Evolutionary conservation across 2,888 invertebrate genomes (phyloP), one percentile per base, ranked within the genome.

Genomic region (Adelphocoris suturalis): DNA sequence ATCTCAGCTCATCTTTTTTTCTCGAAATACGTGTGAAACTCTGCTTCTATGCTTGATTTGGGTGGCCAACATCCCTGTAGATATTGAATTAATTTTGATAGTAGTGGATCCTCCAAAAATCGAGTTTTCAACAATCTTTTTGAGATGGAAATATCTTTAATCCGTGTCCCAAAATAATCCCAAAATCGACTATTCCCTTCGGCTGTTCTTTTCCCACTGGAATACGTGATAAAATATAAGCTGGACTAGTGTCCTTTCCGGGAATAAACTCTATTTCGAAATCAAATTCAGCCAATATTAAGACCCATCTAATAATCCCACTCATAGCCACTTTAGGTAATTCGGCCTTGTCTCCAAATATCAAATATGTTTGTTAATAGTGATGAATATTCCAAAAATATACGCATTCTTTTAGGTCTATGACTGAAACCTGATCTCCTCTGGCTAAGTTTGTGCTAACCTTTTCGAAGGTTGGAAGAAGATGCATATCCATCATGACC

Each of bases 281-380:
- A 27, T 48, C 55, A 23, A 84, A 84, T 19, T 84, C 84, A 23
- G 12, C 27, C 19, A 84, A 23, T 55, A 84, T 84, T 23, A 84
- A 7, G 19, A 27, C 52, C 23, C n/a, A 48, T 12, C 23, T 27
- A 27, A 19, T 55, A 12, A 48, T 12, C 11, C 80, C 9, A 16
- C 37, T n/a, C 27, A 84, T 52, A 3, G 84, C 55, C n/a, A 84
- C 12, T 55, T 52, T 84, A 9, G 84, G 55, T 13, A 55, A 27
- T 23, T 48, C 84, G 2, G 55, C 55, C 13, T 52, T 84, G 4
- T 84, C 55, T 12, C 84, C 84, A 28, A 84, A 84, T 19, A 84
- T 55, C 14, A 19, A 48, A 48, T 48, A 13, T 13, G 48, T 13
- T 48, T 13, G 13, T 48, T 13, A 48, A 13, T 48, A 48, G 48